phyloP scores from a whole-genome alignment of 2,113 vertebrate species.

The Entosphenus tridentatus region DNA sequence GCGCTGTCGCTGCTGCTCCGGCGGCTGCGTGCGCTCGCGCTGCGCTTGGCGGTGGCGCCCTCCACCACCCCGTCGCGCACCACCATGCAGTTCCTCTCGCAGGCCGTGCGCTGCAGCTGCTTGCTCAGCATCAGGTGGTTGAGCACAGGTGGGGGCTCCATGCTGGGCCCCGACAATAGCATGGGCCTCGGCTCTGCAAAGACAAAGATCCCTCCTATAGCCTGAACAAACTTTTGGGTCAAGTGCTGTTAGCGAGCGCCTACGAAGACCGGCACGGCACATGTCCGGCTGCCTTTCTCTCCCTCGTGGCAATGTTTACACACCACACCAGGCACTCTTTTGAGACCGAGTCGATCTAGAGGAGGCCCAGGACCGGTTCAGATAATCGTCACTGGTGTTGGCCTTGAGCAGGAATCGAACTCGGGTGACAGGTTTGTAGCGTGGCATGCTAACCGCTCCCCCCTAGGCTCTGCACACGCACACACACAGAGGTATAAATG shows the following conservation, averaged over 20 bases:
- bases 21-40: slow-evolving; percentile 63
- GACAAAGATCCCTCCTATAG: too few relatives aligned
- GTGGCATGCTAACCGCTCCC: neutral
- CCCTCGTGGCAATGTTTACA: neutral
- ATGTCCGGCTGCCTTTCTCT: neutral
- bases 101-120: slow-evolving; percentile 31
- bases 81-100: slow-evolving; percentile 27
- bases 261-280: slow-evolving; percentile 10
- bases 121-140: slow-evolving; percentile 90
- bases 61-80: slow-evolving; percentile 25
- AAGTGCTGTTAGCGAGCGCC: slow-evolving; percentile 37
- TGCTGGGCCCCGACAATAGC: slow-evolving; percentile 64
- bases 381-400: too few relatives aligned
- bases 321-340: too few relatives aligned
- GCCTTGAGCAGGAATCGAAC: neutral
- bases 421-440: neutral
- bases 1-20: slow-evolving; percentile 50
- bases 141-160: slow-evolving; percentile 45
- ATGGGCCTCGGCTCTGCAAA: slow-evolving; percentile 44
- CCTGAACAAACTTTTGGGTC: too few relatives aligned
- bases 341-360: too few relatives aligned
- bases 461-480: neutral
- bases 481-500: neutral
- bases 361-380: too few relatives aligned
- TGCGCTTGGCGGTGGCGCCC: slow-evolving; percentile 26